Base-by-base conservation (phyloP, 2,113 vertebrate species). In the Catharus bicknelli region DNA sequence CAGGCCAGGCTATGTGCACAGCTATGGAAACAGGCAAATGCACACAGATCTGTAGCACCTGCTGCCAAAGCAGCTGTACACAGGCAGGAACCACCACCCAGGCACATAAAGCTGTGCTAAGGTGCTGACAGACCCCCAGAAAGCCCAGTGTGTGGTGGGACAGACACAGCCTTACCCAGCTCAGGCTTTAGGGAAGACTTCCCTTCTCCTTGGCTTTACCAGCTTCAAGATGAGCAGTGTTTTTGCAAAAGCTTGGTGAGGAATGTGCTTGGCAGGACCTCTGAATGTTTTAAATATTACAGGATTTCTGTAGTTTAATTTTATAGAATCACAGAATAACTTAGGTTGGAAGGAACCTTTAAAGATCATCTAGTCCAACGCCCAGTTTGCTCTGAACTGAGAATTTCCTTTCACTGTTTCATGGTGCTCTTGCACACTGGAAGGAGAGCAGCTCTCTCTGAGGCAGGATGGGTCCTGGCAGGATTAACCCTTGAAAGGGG, bases 221-320 rank as follows among this genome's bases (percentile, higher is more conserved):
- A 62, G 22, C 86, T 50, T 86, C 34, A 62, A 69, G 45, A 83
- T 27, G 30, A 69, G 55, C 54, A 38, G 23, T 83, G 55, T 48
- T 91, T 94, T 61, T 76, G 43, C 83, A 76, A 82, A 72, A 87
- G 58, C 53, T 40, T 51, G 66, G 48, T 0, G 1, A 54, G 74
- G 45, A 93, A 76, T 50, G 34, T 30, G 38, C 77, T 76, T 87
- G 74, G 87, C 74, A 82, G 50, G 63, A 62, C 62, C 50, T 75
- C 42, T 38, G 88, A 73, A 64, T 90, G 55, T 54, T 90, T 91
- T 54, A 69, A 90, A 76, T 94, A 83, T 90, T 63, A 68, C 1
- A 4, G 54, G 84, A 62, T 89, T 95, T 87, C n/a, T 81, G 66
- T 45, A 57, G 67, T 78, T 85, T 83, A 54, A 79, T 82, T 91